These are phyloP conservation scores for Meteorus cinctellus DNA, from an alignment of 2,888 invertebrate species.

Conservation along the genomic window DNA sequence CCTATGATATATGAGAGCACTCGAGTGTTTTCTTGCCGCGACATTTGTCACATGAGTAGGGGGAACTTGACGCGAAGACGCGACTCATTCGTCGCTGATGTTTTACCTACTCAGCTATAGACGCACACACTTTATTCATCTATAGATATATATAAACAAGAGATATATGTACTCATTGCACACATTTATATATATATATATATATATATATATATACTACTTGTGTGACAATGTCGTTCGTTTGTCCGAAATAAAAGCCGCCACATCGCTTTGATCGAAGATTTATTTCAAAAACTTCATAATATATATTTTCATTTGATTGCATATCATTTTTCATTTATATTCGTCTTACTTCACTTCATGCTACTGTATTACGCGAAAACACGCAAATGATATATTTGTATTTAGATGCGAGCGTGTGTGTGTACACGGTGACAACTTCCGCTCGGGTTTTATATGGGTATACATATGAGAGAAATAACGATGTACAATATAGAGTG, in stretches of 20 bases:
- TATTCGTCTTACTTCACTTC: constrained; percentile 2
- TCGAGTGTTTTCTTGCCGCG: constrained; percentile 59
- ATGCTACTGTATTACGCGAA: not conserved
- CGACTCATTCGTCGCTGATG: constrained; percentile 57
- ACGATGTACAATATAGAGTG: not conserved
- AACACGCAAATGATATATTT: not conserved
- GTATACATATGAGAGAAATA: constrained; percentile 6
- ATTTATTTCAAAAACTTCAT: constrained; percentile 50
- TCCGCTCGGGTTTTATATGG: constrained; percentile 8
- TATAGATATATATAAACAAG: not conserved
- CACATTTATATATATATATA: constrained; percentile 18
- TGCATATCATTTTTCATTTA: not conserved
- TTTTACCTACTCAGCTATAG: constrained; percentile 44
- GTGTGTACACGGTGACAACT: constrained; percentile 7
- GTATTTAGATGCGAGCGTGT: not conserved
- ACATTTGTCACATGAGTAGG: constrained; percentile 62
- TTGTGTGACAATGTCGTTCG: constrained; percentile 37
- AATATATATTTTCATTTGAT: constrained; percentile 10
- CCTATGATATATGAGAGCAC: constrained; percentile 66
- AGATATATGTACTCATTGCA: constrained; percentile 10
- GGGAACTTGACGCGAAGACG: constrained; percentile 52
- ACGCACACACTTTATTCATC: constrained; percentile 9
- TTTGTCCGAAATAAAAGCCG: constrained; percentile 42
- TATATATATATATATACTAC: constrained; percentile 28
- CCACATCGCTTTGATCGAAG: constrained; percentile 48